A percentile compares a stretch with the other conserved stretches of the same genome.
These are phyloP conservation scores for Cyphomyrmex costatus DNA, from an alignment of 1,140 invertebrate genomes.

Conservation along the genomic window DNA sequence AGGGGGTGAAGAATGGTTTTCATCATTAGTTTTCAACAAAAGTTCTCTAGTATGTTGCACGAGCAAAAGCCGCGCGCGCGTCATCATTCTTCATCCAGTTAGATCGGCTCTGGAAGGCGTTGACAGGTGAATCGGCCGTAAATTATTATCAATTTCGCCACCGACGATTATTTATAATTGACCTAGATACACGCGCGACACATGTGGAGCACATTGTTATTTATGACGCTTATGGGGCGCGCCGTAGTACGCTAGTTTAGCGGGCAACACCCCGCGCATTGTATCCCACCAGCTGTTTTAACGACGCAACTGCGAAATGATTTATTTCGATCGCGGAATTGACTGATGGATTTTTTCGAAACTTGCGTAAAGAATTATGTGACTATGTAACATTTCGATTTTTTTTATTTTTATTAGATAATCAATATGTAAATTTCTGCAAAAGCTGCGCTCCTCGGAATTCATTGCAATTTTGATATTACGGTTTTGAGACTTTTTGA, in stretches of 20 bases:
- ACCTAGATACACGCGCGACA: constrained; percentile 54
- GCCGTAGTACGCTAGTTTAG: constrained; percentile 11
- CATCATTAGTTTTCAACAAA: constrained; percentile 42
- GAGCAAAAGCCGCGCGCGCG: constrained; percentile 9
- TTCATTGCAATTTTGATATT: not conserved
- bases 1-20: not conserved
- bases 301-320: constrained; percentile 24
- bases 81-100: constrained; percentile 61
- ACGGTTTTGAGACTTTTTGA: not conserved
- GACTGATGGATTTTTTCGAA: not conserved
- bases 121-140: constrained; percentile 59
- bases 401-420: not conserved
- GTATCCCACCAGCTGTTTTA: constrained; percentile 25
- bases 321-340: not conserved
- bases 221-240: constrained; percentile 42
- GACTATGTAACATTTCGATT: not conserved
- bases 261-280: not conserved
- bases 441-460: not conserved
- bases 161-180: constrained; percentile 63
- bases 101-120: constrained; percentile 46
- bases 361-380: not conserved
- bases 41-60: constrained; percentile 42
- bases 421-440: not conserved
- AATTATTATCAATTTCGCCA: constrained; percentile 61
- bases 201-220: constrained; percentile 55